Evolutionary conservation across 1,140 invertebrate species (phyloP).

Genomic region (Euura lappo): DNA sequence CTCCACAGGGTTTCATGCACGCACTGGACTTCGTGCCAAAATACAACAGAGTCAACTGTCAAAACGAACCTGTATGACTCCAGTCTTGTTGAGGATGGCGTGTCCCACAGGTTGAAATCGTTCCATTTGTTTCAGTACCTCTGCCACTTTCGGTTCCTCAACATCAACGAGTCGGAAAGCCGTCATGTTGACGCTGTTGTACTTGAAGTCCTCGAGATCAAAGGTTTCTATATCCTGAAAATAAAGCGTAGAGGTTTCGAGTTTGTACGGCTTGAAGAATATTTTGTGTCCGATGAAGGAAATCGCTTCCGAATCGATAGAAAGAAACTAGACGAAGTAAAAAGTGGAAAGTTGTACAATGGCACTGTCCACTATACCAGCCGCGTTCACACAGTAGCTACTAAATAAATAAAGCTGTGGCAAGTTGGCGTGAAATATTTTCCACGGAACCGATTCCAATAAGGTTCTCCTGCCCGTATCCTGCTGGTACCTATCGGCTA

Average conservation of each 20-base stretch:
- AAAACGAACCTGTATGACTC: conserved; percentile 73
- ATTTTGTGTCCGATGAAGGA: too few species aligned
- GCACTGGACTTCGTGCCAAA: too few species aligned
- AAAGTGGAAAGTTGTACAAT: too few species aligned
- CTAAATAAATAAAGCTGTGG: not conserved
- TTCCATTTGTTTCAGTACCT: conserved; percentile 85
- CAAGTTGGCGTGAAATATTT: conserved; percentile 7
- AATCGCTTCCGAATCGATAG: too few species aligned
- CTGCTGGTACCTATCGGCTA: not conserved
- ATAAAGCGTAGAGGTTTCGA: not conserved
- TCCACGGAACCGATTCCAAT: not conserved
- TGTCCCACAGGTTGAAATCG: conserved; percentile 84
- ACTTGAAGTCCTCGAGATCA: conserved; percentile 92
- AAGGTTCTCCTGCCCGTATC: not conserved
- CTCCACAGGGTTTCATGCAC: too few species aligned
- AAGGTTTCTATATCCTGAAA: conserved; percentile 87
- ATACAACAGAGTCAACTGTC: too few species aligned
- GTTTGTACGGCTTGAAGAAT: too few species aligned
- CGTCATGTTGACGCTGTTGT: conserved; percentile 93
- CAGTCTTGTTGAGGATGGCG: conserved; percentile 76
- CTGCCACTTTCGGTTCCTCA: conserved; percentile 75
- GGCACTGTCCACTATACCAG: too few species aligned
- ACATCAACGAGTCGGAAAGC: conserved; percentile 87
- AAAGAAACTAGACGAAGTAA: too few species aligned
- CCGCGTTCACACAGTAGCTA: not conserved